Conservation (phyloP, 2,888 invertebrate species). For the Mechanitis messenoides region DNA sequence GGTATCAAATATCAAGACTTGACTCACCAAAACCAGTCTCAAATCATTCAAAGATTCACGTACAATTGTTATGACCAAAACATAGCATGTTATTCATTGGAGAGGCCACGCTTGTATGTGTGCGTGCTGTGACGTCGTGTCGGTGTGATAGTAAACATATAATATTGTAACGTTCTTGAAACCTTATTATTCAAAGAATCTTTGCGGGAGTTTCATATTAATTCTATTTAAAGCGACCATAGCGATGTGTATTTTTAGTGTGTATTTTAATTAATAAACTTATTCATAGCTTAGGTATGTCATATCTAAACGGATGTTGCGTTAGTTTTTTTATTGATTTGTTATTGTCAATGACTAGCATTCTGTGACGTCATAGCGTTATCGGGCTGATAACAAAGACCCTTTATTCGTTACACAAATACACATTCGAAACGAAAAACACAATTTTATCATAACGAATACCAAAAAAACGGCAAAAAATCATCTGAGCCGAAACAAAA, state of each 20-base stretch:
- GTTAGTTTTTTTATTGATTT: conserved; percentile 23
- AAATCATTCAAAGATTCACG: conserved; percentile 36
- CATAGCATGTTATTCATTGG: conserved; percentile 55
- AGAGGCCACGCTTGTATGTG: conserved; percentile 57
- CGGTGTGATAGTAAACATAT: conserved; percentile 41
- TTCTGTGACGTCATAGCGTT: conserved; percentile 19
- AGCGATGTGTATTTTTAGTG: conserved; percentile 58
- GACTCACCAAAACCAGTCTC: conserved; percentile 28
- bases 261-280: conserved; percentile 34
- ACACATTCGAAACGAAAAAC: not conserved
- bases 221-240: conserved; percentile 65
- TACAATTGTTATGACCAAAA: conserved; percentile 41
- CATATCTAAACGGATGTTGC: conserved; percentile 22
- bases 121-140: conserved; percentile 62
- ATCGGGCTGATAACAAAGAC: conserved; percentile 17
- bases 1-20: conserved; percentile 10
- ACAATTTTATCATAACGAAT: not conserved
- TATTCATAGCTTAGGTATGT: conserved; percentile 39
- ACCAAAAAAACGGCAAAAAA: not conserved
- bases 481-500: not conserved
- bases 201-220: conserved; percentile 46
- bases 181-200: conserved; percentile 35
- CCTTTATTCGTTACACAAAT: not conserved
- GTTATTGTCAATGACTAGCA: conserved; percentile 22
- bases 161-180: conserved; percentile 30